Base-by-base conservation (phyloP, 23 tunicate genomes). In the Oikopleura dioica region DNA sequence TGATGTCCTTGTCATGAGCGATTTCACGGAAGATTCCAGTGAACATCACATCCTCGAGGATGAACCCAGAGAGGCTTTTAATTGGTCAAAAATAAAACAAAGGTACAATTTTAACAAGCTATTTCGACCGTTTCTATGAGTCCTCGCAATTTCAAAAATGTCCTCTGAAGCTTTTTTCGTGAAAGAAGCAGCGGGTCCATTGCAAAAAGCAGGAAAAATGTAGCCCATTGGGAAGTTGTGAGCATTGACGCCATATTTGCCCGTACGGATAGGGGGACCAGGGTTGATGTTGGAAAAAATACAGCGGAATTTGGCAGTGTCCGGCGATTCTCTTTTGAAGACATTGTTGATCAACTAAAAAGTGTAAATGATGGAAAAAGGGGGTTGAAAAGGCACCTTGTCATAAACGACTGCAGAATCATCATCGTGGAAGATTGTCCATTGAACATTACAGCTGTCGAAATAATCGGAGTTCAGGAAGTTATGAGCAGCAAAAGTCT, bases 361-460 rank as follows among this genome's bases (percentile, higher is more conserved):
- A 44, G 55, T 44, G 55, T 9, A 44, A 44, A 44, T 44, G 16
- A 44, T 9, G 55, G 16, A 44, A 44, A 9, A 44, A 44, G 16
- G 55, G 16, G 55, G 16, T 9, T 44, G 21, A 44, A 9, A 44
- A 9, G 21, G 9, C 21, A 63, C 72, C 72, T 21, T 23, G 16
- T 23, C 32, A 63, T 63, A 63, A 21, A 12, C 33, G 5, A 63
- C 72, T 12, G 16, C 16, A 63, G 72, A 23, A 63, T 63, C 72
- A 63, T 63, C 72, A 28, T 63, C 72, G 26, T 63, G 72, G 26
- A 63, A 63, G 26, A 63, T 28, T 12, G 33, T 31, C 72, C 72
- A 63, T 2, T 63, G 4, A 2, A 16, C 26, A 63, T 63, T 63
- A 63, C 72, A 63, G 33, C 5, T 31, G 2, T 63, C 33, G 33